A percentile compares a stretch with the other conserved stretches of the same genome.
Evolutionary conservation across 1,140 invertebrate genomes (phyloP).

Genomic region (Drosophila rhopaloa): DNA sequence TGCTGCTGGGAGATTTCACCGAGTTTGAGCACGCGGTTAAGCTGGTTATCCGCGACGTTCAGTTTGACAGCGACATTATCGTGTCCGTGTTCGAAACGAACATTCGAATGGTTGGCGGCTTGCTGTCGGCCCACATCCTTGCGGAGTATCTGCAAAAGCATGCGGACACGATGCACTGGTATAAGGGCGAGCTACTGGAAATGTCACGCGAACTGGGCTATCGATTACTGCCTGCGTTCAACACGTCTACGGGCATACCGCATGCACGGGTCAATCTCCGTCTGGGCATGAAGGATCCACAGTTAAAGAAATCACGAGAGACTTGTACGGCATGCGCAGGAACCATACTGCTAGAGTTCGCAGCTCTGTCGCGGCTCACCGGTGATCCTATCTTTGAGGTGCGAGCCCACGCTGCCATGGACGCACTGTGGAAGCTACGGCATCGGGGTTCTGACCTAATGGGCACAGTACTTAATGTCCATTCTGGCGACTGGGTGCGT

Average conservation of each 20-base stretch:
- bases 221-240: constrained; percentile 97
- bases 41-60: constrained; percentile 93
- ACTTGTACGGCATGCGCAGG: constrained; percentile 99
- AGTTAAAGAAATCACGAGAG: constrained; percentile 91
- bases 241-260: constrained; percentile 98
- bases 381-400: constrained; percentile 96
- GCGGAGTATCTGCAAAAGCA: constrained; percentile 92
- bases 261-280: constrained; percentile 97
- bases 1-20: constrained; percentile 95
- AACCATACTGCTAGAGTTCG: constrained; percentile 99
- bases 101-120: constrained; percentile 96
- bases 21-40: constrained; percentile 97
- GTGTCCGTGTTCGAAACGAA: constrained; percentile 99
- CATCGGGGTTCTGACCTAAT: constrained; percentile 96
- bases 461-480: constrained; percentile 97
- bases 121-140: constrained; percentile 97
- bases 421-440: constrained; percentile 97
- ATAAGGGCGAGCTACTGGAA: constrained; percentile 94
- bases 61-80: constrained; percentile 96
- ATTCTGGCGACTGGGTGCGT: constrained; percentile 98
- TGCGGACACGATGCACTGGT: constrained; percentile 93
- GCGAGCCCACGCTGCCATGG: constrained; percentile 98
- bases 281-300: constrained; percentile 92
- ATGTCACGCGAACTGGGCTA: constrained; percentile 97
- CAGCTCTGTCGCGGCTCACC: constrained; percentile 95